phyloP scores from a whole-genome alignment of 2,888 invertebrate genomes.

The Drosophila prostipennis region DNA sequence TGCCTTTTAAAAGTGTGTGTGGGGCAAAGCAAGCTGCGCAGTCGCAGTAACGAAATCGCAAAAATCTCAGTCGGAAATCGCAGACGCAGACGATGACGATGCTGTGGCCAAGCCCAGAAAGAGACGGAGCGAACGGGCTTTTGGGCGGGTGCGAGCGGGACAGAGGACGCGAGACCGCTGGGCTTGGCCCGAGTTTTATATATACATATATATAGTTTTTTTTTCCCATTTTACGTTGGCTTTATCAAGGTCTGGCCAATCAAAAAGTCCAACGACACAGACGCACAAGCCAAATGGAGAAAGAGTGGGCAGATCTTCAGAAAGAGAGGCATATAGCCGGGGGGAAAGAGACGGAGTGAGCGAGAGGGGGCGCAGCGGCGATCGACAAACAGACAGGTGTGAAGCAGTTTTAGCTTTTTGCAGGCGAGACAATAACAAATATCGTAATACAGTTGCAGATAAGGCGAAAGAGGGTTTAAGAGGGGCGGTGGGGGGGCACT shows the following conservation, averaged over 20 bases:
- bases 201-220: slow-evolving; percentile 3
- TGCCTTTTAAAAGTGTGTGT: slow-evolving; percentile 1
- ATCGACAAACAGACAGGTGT: slow-evolving; percentile 59
- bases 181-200: slow-evolving; percentile 57
- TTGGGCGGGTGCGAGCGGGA: slow-evolving; percentile 8
- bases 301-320: slow-evolving; percentile 24
- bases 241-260: slow-evolving; percentile 77
- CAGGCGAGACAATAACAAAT: slow-evolving; percentile 49
- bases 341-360: background rate
- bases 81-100: slow-evolving; percentile 45
- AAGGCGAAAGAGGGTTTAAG: slow-evolving; percentile 39
- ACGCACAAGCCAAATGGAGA: slow-evolving; percentile 33
- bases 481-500: background rate
- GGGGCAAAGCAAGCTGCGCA: slow-evolving; percentile 53
- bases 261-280: slow-evolving; percentile 66
- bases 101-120: slow-evolving; percentile 67
- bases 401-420: slow-evolving; percentile 55
- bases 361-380: slow-evolving; percentile 7
- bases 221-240: slow-evolving; percentile 21
- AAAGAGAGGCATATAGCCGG: slow-evolving; percentile 18
- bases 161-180: slow-evolving; percentile 43
- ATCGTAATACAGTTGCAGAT: slow-evolving; percentile 70
- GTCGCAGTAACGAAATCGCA: slow-evolving; percentile 44
- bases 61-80: slow-evolving; percentile 46
- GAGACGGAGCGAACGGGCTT: slow-evolving; percentile 21